phyloP scores from a whole-genome alignment of 2,888 invertebrate species.

The Hypsopygia costalis region DNA sequence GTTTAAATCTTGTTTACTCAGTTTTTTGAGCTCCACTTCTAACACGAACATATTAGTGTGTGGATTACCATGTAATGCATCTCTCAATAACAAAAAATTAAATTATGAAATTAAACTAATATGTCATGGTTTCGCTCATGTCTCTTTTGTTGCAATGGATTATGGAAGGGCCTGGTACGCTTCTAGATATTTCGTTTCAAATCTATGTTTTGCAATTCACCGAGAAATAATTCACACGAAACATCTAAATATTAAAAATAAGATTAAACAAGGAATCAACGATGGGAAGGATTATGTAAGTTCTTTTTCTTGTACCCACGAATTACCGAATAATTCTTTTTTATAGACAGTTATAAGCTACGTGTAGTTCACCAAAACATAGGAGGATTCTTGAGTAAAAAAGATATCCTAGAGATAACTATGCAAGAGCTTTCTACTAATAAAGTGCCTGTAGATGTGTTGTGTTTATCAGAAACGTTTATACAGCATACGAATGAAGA shows the following conservation, averaged over 20 bases:
- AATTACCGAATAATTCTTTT: too few relatives aligned
- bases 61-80: neutral
- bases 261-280: neutral
- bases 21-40: neutral
- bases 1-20: neutral
- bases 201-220: neutral
- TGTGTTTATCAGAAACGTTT: neutral
- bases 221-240: too few relatives aligned
- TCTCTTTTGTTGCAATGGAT: neutral
- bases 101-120: conserved; percentile 1
- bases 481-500: neutral
- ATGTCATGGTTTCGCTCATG: neutral
- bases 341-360: too few relatives aligned
- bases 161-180: neutral
- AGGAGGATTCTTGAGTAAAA: neutral
- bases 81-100: neutral
- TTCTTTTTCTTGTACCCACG: neutral
- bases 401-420: neutral
- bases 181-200: neutral
- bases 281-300: neutral
- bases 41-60: neutral
- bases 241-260: too few relatives aligned
- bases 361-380: neutral
- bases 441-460: neutral
- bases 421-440: neutral